A percentile compares a stretch with the other conserved stretches of the same genome.
Evolutionary conservation across 2,888 invertebrate genomes (phyloP).

Genomic region (Caenorhabditis sp.): DNA sequence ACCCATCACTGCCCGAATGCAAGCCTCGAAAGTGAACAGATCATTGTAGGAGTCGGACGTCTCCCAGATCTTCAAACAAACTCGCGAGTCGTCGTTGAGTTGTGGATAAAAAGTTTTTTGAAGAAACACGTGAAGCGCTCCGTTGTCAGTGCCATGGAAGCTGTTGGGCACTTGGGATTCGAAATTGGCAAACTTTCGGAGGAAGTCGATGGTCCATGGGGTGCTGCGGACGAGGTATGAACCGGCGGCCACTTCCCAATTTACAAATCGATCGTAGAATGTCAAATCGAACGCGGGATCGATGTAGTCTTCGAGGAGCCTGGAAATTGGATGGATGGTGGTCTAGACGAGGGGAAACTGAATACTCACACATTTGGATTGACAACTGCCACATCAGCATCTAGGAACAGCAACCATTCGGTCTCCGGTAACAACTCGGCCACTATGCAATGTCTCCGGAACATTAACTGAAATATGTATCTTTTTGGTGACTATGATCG

Average conservation of each 20-base stretch:
- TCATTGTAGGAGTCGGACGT: slow-evolving; percentile 58
- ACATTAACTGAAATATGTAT: slow-evolving; percentile 76
- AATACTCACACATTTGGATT: slow-evolving; percentile 60
- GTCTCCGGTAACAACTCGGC: slow-evolving; percentile 48
- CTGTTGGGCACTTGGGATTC: slow-evolving; percentile 61
- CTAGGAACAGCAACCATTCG: slow-evolving; percentile 72
- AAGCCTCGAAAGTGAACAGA: slow-evolving; percentile 72
- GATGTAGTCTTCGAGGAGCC: slow-evolving; percentile 66
- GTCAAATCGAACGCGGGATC: slow-evolving; percentile 57
- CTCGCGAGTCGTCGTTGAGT: slow-evolving; percentile 18
- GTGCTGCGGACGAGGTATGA: slow-evolving; percentile 64
- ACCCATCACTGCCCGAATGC: slow-evolving; percentile 72
- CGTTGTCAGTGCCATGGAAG: slow-evolving; percentile 68
- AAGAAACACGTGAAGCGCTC: slow-evolving; percentile 62
- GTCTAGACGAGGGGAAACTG: background rate
- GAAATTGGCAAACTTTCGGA: slow-evolving; percentile 61
- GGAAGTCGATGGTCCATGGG: slow-evolving; percentile 27
- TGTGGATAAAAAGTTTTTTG: slow-evolving; percentile 48
- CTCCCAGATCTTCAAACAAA: slow-evolving; percentile 66
- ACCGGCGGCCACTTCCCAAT: slow-evolving; percentile 72
- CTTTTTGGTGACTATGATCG: background rate
- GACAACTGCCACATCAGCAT: slow-evolving; percentile 69
- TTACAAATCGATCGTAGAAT: slow-evolving; percentile 70
- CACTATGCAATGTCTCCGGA: slow-evolving; percentile 78
- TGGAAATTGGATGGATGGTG: slow-evolving; percentile 9